phyloP scores from a whole-genome alignment of 2,113 vertebrate species.

The Perca fluviatilis region DNA sequence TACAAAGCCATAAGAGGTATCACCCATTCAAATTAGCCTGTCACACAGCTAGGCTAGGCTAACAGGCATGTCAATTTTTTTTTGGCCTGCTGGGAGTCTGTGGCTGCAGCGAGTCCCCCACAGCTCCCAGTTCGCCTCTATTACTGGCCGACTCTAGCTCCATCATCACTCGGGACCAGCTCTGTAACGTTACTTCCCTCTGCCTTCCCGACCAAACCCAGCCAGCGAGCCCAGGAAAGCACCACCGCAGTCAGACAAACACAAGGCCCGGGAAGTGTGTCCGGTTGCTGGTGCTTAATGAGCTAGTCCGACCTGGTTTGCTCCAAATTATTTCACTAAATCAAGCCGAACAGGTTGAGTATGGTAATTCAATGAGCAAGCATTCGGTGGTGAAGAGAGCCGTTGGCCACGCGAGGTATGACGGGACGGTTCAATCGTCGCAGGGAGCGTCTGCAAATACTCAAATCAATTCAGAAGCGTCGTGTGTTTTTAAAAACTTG shows the following conservation, averaged over 20 bases:
- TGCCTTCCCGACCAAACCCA: conserved; percentile 81
- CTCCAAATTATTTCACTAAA: neutral
- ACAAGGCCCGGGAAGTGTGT: neutral
- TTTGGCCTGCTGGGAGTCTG: conserved; percentile 93
- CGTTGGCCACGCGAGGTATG: conserved; percentile 84
- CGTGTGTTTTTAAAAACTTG: neutral
- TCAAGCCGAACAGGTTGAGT: neutral
- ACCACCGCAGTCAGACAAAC: conserved; percentile 25
- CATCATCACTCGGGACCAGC: conserved; percentile 80
- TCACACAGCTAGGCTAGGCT: conserved; percentile 72
- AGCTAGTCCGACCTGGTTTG: conserved; percentile 5
- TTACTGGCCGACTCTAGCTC: conserved; percentile 83
- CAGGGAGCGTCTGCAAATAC: conserved; percentile 54
- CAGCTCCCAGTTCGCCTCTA: conserved; percentile 82
- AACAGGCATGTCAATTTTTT: too few species aligned
- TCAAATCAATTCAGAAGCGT: neutral
- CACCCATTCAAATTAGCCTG: conserved; percentile 60
- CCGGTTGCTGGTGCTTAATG: neutral
- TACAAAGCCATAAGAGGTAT: neutral
- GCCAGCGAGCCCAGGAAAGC: conserved; percentile 69
- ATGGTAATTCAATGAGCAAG: conserved; percentile 65
- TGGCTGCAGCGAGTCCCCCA: conserved; percentile 90
- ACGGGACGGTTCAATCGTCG: conserved; percentile 75
- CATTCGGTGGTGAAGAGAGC: conserved; percentile 65
- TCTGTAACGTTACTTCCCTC: conserved; percentile 79